These are phyloP conservation scores for Sebastes itinus DNA, from an alignment of 2,797 vertebrate genomes.

Conservation along the genomic window DNA sequence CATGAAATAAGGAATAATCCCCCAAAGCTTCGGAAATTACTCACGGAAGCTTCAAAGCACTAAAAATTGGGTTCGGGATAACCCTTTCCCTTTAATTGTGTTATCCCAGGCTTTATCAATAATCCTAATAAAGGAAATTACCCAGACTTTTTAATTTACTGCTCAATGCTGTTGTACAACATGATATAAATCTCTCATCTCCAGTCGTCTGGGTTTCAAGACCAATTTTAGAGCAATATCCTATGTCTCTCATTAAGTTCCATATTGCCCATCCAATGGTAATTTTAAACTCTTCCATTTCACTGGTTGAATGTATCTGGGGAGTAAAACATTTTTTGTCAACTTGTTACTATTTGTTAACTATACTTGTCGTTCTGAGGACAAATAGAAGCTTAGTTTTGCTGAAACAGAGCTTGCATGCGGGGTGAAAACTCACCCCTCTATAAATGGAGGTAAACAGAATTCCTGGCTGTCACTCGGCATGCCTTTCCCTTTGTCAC, in stretches of 20 bases:
- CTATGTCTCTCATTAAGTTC: neutral
- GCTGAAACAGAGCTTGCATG: neutral
- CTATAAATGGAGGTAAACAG: neutral
- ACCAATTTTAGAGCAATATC: neutral
- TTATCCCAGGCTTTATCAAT: neutral
- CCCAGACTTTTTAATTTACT: neutral
- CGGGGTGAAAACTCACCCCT: neutral
- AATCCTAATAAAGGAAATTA: neutral
- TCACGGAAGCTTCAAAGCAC: too few species aligned
- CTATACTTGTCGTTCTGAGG: neutral
- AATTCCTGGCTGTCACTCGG: neutral
- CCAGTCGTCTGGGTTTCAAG: neutral
- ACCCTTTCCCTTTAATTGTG: neutral
- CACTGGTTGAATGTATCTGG: neutral
- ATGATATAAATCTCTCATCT: neutral
- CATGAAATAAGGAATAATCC: too few species aligned
- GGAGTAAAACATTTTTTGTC: neutral
- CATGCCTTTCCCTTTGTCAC: neutral
- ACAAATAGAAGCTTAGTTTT: neutral
- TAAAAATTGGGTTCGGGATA: accelerated
- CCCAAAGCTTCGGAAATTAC: too few species aligned
- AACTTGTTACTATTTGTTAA: neutral
- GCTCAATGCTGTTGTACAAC: neutral
- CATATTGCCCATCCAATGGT: neutral
- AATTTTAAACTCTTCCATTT: neutral